Conservation (phyloP, 1,140 invertebrate genomes). For the Drosophila aff. region DNA sequence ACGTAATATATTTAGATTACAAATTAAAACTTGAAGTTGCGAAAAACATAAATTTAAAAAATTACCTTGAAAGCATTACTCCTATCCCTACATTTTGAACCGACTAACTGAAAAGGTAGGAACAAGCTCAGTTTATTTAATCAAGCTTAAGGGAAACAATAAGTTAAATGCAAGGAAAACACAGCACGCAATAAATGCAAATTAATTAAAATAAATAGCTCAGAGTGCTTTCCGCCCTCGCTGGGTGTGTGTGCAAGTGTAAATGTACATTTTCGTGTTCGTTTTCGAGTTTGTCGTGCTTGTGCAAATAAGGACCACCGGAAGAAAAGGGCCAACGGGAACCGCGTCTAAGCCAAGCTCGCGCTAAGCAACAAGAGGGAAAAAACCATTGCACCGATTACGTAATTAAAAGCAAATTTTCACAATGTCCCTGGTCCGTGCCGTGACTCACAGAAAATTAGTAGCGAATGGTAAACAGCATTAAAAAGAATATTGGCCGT, state of each 20-base stretch:
- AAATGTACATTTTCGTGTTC: slow-evolving; percentile 10
- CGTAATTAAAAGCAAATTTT: slow-evolving; percentile 73
- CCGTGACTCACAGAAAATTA: slow-evolving; percentile 41
- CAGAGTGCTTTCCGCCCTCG: not conserved
- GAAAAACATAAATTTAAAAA: not conserved
- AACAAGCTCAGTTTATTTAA: slow-evolving; percentile 47
- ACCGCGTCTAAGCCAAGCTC: slow-evolving; percentile 46
- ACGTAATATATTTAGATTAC: too few relatives aligned
- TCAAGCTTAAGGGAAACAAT: slow-evolving; percentile 46
- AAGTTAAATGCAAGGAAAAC: slow-evolving; percentile 33
- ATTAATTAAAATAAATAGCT: slow-evolving; percentile 63
- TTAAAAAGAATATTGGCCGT: not conserved
- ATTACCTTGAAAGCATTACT: too few relatives aligned
- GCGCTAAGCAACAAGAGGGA: not conserved
- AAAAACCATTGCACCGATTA: slow-evolving; percentile 48
- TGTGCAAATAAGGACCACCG: slow-evolving; percentile 42
- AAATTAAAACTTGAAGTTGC: too few relatives aligned
- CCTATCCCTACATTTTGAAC: not conserved
- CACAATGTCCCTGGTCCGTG: slow-evolving; percentile 13
- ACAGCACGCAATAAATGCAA: slow-evolving; percentile 54
- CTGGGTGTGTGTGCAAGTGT: slow-evolving; percentile 12
- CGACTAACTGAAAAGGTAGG: not conserved
- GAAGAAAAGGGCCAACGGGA: slow-evolving; percentile 39
- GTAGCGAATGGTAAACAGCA: slow-evolving; percentile 42
- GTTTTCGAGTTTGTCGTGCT: slow-evolving; percentile 22